These are phyloP conservation scores for Dendrolimus kikuchii DNA, from an alignment of 1,140 invertebrate genomes.

Conservation along the genomic window DNA sequence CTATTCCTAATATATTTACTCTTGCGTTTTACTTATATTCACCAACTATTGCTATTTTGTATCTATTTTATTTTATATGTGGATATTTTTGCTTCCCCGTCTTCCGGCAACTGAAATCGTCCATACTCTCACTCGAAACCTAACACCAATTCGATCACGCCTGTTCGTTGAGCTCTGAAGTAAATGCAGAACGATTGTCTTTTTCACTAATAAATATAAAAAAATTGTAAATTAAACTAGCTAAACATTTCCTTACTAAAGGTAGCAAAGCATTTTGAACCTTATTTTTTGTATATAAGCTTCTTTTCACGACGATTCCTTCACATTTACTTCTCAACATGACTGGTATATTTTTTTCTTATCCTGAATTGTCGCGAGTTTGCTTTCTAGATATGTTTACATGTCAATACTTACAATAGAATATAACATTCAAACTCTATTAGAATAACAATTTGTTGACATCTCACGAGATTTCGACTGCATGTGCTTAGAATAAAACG, in stretches of 20 bases:
- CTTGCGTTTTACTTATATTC: not conserved
- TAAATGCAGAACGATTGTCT: conserved; percentile 38
- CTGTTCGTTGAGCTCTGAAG: conserved; percentile 32
- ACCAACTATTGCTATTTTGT: conserved; percentile 16
- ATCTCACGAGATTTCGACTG: too few species aligned
- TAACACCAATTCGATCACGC: conserved; percentile 37
- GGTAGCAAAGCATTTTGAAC: too few species aligned
- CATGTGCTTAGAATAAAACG: too few species aligned
- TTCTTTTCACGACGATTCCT: not conserved
- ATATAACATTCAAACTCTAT: too few species aligned
- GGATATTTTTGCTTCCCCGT: conserved; percentile 59
- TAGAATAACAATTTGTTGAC: too few species aligned
- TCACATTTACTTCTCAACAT: conserved; percentile 10
- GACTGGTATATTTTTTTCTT: conserved; percentile 6
- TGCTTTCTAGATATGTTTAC: too few species aligned
- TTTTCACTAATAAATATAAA: conserved; percentile 9
- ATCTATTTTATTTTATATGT: conserved; percentile 14
- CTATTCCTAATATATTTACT: too few species aligned
- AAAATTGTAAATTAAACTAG: not conserved
- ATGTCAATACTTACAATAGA: too few species aligned
- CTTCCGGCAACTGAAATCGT: conserved; percentile 60
- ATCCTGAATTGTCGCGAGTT: not conserved
- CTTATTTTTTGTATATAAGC: too few species aligned
- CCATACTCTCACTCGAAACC: conserved; percentile 53
- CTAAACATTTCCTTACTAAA: too few species aligned